Conservation (phyloP, 1,140 invertebrate species). For the Listronotus oregonensis region DNA sequence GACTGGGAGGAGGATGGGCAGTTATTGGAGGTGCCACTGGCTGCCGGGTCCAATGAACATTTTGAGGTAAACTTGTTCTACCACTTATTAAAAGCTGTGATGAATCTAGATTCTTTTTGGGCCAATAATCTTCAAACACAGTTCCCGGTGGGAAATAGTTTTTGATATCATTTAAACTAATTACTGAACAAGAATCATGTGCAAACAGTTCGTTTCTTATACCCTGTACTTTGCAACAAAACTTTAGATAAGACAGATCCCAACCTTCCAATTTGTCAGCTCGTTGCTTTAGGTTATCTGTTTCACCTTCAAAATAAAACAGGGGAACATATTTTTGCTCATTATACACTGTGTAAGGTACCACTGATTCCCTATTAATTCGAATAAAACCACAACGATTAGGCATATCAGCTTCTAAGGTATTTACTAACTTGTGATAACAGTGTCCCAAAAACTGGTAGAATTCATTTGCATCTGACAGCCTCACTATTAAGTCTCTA, state of each 20-base stretch:
- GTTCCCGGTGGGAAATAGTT: slow-evolving; percentile 88
- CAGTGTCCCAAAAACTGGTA: slow-evolving; percentile 89
- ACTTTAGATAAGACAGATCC: slow-evolving; percentile 90
- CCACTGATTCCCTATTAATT: slow-evolving; percentile 92
- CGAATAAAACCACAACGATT: slow-evolving; percentile 91
- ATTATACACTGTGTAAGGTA: slow-evolving; percentile 87
- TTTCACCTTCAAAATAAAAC: slow-evolving; percentile 94
- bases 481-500: slow-evolving; percentile 86
- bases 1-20: slow-evolving; percentile 55
- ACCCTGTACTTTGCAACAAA: slow-evolving; percentile 92
- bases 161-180: slow-evolving; percentile 86
- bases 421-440: slow-evolving; percentile 76
- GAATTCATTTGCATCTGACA: slow-evolving; percentile 87
- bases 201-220: slow-evolving; percentile 89
- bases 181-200: slow-evolving; percentile 85
- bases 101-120: slow-evolving; percentile 80
- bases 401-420: slow-evolving; percentile 66
- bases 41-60: slow-evolving; percentile 68
- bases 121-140: slow-evolving; percentile 90
- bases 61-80: slow-evolving; percentile 60
- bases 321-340: slow-evolving; percentile 86
- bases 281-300: slow-evolving; percentile 84
- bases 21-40: slow-evolving; percentile 57
- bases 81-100: slow-evolving; percentile 66
- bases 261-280: slow-evolving; percentile 84